Conservation (phyloP, 2,888 invertebrate species). For the Cryptus viduatorius region DNA sequence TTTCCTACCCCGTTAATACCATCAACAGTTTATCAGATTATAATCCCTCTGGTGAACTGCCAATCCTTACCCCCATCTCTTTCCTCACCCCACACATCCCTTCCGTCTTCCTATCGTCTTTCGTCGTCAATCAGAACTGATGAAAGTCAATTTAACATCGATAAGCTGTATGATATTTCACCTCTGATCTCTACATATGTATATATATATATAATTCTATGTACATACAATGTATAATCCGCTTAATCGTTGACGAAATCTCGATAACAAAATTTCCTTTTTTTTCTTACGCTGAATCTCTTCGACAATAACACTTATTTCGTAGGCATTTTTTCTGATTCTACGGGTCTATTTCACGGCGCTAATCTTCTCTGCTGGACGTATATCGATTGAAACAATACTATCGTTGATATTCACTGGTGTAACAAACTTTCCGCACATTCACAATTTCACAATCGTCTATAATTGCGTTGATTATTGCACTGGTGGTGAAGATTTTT, state of each 20-base stretch:
- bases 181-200: neutral
- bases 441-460: conserved; percentile 2
- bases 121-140: conserved; percentile 21
- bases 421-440: conserved; percentile 8
- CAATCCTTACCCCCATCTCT: neutral
- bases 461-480: neutral
- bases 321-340: conserved; percentile 1
- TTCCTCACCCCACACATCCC: too few species aligned
- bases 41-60: conserved; percentile 15
- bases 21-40: conserved; percentile 18
- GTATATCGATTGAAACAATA: neutral
- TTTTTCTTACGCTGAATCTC: neutral
- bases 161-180: conserved; percentile 7
- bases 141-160: conserved; percentile 16
- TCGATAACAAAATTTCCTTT: conserved; percentile 4
- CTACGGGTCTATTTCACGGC: neutral
- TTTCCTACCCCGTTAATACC: conserved; percentile 28
- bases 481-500: neutral
- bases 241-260: neutral
- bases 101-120: neutral
- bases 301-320: conserved; percentile 4
- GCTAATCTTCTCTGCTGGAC: neutral
- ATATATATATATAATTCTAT: neutral
- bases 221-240: conserved; percentile 8
- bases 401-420: conserved; percentile 16